Conservation (phyloP, 2,888 invertebrate species). For the Temnothorax unifasciatus region DNA sequence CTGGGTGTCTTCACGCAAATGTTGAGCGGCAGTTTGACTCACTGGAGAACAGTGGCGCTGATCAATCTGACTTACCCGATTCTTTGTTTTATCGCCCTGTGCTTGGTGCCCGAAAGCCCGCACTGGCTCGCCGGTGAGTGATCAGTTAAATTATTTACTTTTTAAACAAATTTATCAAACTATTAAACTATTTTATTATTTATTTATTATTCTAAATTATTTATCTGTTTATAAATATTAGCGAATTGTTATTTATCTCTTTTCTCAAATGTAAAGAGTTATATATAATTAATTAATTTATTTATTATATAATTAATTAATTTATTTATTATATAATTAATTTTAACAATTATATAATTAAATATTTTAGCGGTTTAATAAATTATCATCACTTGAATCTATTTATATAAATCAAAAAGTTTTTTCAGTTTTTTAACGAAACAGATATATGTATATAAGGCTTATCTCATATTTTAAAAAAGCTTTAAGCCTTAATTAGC, state of each 20-base stretch:
- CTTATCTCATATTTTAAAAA: too few relatives aligned
- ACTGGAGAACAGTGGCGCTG: constrained; percentile 91
- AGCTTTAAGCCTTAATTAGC: too few relatives aligned
- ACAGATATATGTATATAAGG: too few relatives aligned
- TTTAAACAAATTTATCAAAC: background rate
- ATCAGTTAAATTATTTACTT: background rate
- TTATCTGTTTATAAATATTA: background rate
- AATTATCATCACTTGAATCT: background rate
- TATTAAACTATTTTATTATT: background rate
- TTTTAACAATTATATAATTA: background rate
- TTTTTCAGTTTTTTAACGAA: background rate
- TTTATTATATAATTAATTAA: background rate
- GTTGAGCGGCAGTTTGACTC: constrained; percentile 90
- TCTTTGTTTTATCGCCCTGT: constrained; percentile 89
- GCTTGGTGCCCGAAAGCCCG: constrained; percentile 93
- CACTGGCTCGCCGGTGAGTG: constrained; percentile 91
- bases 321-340: too few relatives aligned
- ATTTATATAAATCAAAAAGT: background rate
- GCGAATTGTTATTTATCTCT: background rate
- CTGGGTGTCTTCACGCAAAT: constrained; percentile 92
- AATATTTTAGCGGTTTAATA: background rate
- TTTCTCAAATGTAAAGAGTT: background rate
- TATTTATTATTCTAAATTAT: background rate
- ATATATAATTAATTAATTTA: background rate
- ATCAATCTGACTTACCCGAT: constrained; percentile 90